phyloP scores from a whole-genome alignment of 2,888 invertebrate species.

The Tetramorium bicarinatum region DNA sequence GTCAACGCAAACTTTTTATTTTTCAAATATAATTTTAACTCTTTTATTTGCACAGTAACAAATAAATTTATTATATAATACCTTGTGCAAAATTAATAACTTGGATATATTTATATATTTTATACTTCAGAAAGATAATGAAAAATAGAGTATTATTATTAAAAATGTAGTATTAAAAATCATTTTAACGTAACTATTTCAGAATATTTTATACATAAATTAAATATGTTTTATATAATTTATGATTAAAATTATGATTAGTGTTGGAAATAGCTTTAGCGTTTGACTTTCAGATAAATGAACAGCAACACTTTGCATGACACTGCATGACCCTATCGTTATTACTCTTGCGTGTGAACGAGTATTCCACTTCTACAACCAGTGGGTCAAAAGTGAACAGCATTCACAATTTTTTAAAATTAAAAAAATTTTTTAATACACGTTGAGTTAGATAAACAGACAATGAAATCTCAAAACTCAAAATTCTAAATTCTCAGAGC shows the following conservation, averaged over 20 bases:
- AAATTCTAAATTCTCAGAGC: background rate
- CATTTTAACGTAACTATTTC: background rate
- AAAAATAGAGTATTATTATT: too few species aligned
- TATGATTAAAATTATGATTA: constrained; percentile 2
- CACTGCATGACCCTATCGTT: constrained; percentile 73
- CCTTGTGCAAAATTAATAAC: background rate
- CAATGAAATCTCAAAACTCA: background rate
- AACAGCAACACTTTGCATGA: constrained; percentile 76
- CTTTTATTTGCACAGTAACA: background rate
- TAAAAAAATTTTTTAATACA: background rate
- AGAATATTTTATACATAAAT: background rate
- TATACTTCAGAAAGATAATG: background rate
- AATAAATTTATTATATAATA: background rate
- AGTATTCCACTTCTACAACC: constrained; percentile 63
- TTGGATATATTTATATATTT: background rate
- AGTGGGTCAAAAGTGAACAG: constrained; percentile 44
- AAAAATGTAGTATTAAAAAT: too few species aligned
- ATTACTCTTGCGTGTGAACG: constrained; percentile 64
- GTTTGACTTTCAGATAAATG: constrained; percentile 60
- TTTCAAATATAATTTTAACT: background rate
- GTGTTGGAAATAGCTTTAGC: constrained; percentile 37
- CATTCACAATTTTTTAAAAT: background rate
- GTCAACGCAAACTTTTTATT: constrained; percentile 48
- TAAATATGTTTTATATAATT: background rate
- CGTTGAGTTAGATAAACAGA: background rate